Evolutionary conservation across 2,113 vertebrate genomes (phyloP).

Genomic region (Sakesphorus luctuosus): DNA sequence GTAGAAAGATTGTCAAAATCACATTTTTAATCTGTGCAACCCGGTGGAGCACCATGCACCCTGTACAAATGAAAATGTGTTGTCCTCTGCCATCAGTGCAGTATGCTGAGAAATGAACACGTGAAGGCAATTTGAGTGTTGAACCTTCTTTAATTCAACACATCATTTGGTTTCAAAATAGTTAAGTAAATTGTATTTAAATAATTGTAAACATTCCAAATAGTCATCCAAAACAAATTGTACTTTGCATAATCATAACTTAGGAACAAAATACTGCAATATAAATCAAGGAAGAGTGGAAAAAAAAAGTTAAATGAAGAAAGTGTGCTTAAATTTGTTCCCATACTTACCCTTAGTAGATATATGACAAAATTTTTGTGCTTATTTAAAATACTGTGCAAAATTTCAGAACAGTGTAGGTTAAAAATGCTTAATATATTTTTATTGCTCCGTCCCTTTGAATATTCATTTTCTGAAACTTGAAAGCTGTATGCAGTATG

Average conservation of each 20-base stretch:
- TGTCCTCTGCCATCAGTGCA: conserved; percentile 10
- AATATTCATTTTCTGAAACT: conserved; percentile 26
- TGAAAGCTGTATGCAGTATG: neutral
- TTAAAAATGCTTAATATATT: neutral
- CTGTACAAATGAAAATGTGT: neutral
- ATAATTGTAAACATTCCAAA: conserved; percentile 70
- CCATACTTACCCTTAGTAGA: neutral
- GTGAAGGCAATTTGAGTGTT: conserved; percentile 42
- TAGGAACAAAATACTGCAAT: conserved; percentile 63
- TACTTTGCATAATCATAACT: conserved; percentile 60
- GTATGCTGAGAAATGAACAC: conserved; percentile 36
- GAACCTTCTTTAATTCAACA: conserved; percentile 58
- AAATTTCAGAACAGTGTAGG: neutral
- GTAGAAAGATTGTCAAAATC: conserved; percentile 5
- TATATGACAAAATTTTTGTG: neutral
- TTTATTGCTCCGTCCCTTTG: neutral
- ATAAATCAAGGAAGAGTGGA: conserved; percentile 43
- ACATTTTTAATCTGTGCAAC: neutral
- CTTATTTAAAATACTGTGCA: neutral
- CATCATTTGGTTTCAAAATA: conserved; percentile 70
- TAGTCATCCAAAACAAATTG: conserved; percentile 47
- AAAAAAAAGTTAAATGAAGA: conserved; percentile 39
- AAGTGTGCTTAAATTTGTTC: conserved; percentile 16
- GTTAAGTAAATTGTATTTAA: conserved; percentile 72
- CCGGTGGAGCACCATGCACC: neutral